phyloP scores from a whole-genome alignment of 2,888 invertebrate genomes.

The Dryocosmus kuriphilus region DNA sequence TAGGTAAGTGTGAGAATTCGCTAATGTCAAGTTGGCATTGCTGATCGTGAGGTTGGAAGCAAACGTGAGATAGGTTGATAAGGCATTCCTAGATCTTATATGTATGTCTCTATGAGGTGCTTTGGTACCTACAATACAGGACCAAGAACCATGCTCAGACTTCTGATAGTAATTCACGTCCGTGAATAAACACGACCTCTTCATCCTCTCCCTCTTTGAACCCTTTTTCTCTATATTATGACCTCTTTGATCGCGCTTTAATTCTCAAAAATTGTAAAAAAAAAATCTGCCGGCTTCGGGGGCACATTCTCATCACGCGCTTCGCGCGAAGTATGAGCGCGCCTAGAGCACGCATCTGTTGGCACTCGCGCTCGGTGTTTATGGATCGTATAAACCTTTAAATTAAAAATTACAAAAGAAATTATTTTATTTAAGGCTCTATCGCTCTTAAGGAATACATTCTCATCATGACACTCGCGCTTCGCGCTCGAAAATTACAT shows the following conservation, averaged over 20 bases:
- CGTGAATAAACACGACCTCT: slow-evolving; percentile 59
- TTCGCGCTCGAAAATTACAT: no score
- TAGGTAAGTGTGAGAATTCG: background rate
- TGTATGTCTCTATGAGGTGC: background rate
- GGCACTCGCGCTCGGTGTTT: no score
- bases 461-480: no score
- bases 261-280: background rate
- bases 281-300: no score
- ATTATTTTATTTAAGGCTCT: no score
- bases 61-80: background rate
- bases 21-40: background rate
- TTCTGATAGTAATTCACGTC: slow-evolving; percentile 63
- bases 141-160: slow-evolving; percentile 7
- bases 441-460: no score
- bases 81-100: no score
- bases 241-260: background rate
- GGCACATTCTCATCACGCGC: no score
- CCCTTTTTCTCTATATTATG: slow-evolving; percentile 4
- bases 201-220: slow-evolving; percentile 36
- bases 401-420: no score
- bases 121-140: slow-evolving; percentile 1
- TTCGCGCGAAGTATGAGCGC: no score
- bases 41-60: background rate
- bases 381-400: no score
- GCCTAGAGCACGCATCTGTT: no score